Conservation (phyloP, 2,797 vertebrate genomes). For the Sylvia borin region DNA sequence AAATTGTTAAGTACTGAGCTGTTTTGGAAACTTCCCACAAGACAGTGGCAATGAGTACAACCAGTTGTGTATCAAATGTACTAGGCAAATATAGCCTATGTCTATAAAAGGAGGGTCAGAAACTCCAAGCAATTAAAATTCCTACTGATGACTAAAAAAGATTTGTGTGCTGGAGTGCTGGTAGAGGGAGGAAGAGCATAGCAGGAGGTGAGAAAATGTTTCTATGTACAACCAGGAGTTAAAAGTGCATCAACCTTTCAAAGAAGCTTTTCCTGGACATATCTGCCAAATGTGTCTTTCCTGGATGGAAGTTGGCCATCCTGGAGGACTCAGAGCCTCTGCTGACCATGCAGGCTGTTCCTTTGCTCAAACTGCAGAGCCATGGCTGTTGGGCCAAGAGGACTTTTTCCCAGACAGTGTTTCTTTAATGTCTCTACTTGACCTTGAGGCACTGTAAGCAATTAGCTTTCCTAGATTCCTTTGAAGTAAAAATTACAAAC, state of each 20-base stretch:
- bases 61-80: neutral
- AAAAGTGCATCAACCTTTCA: neutral
- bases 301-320: neutral
- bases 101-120: neutral
- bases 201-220: neutral
- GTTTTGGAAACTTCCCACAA: neutral
- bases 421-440: neutral
- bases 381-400: neutral
- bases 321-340: neutral
- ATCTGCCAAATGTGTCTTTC: neutral
- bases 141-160: neutral
- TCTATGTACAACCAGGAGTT: neutral
- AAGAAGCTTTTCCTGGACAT: neutral
- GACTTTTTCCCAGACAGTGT: neutral
- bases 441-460: neutral
- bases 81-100: neutral
- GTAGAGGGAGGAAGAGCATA: neutral
- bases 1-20: neutral
- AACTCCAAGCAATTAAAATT: neutral
- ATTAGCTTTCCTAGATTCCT: neutral
- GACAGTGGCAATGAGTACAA: neutral
- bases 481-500: neutral
- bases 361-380: neutral
- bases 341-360: neutral
- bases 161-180: neutral